Evolutionary conservation across 2,113 vertebrate genomes (phyloP), one percentile per base, ranked within the genome.

Genomic region (Eudyptes chrysolophus): DNA sequence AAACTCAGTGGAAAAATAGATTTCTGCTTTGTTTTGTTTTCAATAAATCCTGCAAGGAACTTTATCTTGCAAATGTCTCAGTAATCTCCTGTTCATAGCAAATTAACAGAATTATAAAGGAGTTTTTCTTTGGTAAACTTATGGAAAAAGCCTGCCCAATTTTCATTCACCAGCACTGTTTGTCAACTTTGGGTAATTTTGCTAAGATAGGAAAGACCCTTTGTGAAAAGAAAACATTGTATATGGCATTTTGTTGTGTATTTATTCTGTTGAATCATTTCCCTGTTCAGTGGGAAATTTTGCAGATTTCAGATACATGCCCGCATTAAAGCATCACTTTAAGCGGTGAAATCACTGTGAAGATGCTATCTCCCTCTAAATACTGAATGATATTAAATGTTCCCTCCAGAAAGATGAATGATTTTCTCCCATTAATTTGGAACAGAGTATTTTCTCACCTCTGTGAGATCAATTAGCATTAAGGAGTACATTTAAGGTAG

Each of bases 391-490:
- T 44, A 46, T 58, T 74, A 42, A 95, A 86, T 71, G 10, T 88
- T 57, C 92, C 49, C 52, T 95, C 32, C 62, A 79, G 57, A 89
- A 96, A 72, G 66, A 95, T 91, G 13, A 95, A 94, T 94, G 14
- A 51, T 90, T 96, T 97, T 62, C 20, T 82, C 82, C 84, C 64
- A 62, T 96, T 95, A 81, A 89, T 94, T 68, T 55, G 34, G 54
- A 93, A 76, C 30, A 78, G 38, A 77, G 6, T 76, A 86, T 95
- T 95, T 92, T 96, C 61, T 93, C 84, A 95, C 70, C 64, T 94
- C 76, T 92, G 4, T 77, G 44, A 93, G 85, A 96, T 97, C 81
- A 84, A 61, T 97, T 98, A 94, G 46, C 95, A 80, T 81, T 95
- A 86, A 79, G 89, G 69, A 89, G 93, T 77, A 91, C 76, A 58